phyloP scores from a whole-genome alignment of 2,113 vertebrate genomes.

The Loxodonta africana region DNA sequence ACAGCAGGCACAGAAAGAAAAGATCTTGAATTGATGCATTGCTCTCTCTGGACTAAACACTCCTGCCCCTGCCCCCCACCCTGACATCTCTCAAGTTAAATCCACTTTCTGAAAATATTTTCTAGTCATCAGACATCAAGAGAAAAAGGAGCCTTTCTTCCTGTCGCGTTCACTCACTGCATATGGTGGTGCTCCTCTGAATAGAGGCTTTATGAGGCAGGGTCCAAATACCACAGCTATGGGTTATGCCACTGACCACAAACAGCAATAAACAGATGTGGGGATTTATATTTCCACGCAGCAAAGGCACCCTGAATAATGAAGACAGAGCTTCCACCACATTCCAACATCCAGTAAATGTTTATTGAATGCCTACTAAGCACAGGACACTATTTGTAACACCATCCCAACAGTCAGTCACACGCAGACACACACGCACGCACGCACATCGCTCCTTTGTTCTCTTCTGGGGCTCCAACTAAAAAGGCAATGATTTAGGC shows the following conservation, averaged over 20 bases:
- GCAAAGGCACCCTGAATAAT: slow-evolving; percentile 53
- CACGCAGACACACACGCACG: background rate
- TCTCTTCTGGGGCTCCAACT: background rate
- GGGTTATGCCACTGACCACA: slow-evolving; percentile 78
- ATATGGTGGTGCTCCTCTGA: slow-evolving; percentile 74
- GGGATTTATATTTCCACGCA: slow-evolving; percentile 52
- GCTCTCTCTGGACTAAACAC: background rate
- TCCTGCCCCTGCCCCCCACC: background rate
- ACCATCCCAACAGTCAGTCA: background rate
- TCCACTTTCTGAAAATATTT: slow-evolving; percentile 70
- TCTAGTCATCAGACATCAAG: slow-evolving; percentile 65
- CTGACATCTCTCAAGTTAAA: background rate
- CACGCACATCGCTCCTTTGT: slow-evolving; percentile 63
- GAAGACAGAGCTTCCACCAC: slow-evolving; percentile 16
- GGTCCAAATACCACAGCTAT: slow-evolving; percentile 66
- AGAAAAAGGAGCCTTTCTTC: slow-evolving; percentile 79
- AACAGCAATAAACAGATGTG: slow-evolving; percentile 67
- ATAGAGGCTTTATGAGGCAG: slow-evolving; percentile 85
- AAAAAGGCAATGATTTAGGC: background rate
- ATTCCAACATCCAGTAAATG: background rate
- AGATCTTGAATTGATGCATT: background rate
- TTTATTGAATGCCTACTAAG: slow-evolving; percentile 12
- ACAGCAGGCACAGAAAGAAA: background rate
- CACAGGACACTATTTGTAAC: background rate
- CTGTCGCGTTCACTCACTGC: background rate